Percentiles rank a stretch among this genome's conserved stretches.
These are phyloP conservation scores for Heliangelus exortis DNA, from an alignment of 2,797 vertebrate species.

Conservation along the genomic window DNA sequence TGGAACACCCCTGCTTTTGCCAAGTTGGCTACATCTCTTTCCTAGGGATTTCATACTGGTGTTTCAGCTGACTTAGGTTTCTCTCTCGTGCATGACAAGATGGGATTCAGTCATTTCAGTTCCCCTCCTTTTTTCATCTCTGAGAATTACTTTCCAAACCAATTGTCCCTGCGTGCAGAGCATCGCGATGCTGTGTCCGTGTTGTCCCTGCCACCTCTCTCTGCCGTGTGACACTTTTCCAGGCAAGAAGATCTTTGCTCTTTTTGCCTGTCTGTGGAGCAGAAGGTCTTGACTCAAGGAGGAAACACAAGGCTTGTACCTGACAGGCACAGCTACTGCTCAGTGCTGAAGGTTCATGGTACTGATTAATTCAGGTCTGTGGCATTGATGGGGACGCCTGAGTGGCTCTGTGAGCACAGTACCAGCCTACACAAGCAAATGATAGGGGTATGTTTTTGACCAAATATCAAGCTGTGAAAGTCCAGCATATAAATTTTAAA, in stretches of 20 bases:
- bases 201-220: background rate
- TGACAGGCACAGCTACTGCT: background rate
- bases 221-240: background rate
- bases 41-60: background rate
- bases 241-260: background rate
- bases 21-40: conserved; percentile 23
- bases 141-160: background rate
- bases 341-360: background rate
- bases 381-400: background rate
- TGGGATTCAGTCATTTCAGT: background rate
- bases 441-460: background rate
- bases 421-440: background rate
- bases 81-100: background rate
- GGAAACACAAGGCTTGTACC: background rate
- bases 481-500: background rate
- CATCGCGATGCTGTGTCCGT: fast-evolving
- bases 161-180: background rate
- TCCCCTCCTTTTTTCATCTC: background rate
- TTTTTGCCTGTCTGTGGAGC: background rate
- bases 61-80: conserved; percentile 21
- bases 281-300: background rate
- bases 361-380: background rate
- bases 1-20: conserved; percentile 47
- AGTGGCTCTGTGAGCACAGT: background rate
- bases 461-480: background rate